Conservation (phyloP, 2,888 invertebrate genomes). For the Yponomeuta evonymella region DNA sequence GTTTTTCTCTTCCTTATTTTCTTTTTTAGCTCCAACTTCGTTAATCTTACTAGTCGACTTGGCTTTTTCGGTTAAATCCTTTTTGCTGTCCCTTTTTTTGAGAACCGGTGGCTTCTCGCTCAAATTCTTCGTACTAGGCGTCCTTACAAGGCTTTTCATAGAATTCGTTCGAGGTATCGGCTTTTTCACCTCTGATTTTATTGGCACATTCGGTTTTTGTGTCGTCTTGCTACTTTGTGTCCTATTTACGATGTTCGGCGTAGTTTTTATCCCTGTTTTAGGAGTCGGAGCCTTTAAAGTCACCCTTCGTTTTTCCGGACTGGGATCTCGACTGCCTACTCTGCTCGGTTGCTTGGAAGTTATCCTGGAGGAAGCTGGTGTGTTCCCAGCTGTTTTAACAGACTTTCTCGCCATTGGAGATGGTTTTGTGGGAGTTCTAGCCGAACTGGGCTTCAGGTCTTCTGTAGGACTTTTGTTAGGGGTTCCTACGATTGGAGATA, state of each 20-base stretch:
- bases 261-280: conserved; percentile 29
- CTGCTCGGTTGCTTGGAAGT: conserved; percentile 64
- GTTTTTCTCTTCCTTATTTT: conserved; percentile 14
- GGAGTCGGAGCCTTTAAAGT: conserved; percentile 29
- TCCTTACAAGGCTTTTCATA: conserved; percentile 57
- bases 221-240: conserved; percentile 46
- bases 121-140: conserved; percentile 59
- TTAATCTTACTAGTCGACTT: conserved; percentile 51
- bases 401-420: conserved; percentile 44
- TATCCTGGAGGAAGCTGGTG: conserved; percentile 59
- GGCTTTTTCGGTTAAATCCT: conserved; percentile 46
- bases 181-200: conserved; percentile 54
- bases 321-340: conserved; percentile 55
- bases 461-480: conserved; percentile 69
- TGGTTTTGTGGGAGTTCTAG: conserved; percentile 49
- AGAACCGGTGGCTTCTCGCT: conserved; percentile 50
- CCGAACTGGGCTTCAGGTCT: conserved; percentile 50
- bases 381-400: conserved; percentile 51
- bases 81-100: conserved; percentile 52
- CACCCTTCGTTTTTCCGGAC: conserved; percentile 58
- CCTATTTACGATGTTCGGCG: conserved; percentile 44
- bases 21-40: conserved; percentile 41
- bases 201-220: conserved; percentile 43
- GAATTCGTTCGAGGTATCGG: conserved; percentile 60
- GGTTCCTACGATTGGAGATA: conserved; percentile 70